Evolutionary conservation across 2,113 vertebrate genomes (phyloP).

Genomic region (Riparia riparia): DNA sequence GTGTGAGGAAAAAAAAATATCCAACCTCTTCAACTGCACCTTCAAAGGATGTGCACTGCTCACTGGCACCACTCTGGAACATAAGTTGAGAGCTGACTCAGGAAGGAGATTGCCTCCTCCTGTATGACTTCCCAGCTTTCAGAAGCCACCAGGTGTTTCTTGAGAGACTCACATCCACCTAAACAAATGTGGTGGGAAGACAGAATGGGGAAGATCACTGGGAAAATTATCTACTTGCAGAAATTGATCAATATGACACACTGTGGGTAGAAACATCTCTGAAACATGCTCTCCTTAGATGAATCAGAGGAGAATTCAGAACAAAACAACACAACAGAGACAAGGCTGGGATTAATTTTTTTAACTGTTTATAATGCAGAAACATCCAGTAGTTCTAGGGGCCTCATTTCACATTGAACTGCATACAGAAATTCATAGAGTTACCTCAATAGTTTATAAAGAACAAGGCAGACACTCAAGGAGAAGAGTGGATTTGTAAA

Average conservation of each 20-base stretch:
- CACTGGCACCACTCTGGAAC: neutral
- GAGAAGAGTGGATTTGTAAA: neutral
- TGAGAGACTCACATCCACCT: neutral
- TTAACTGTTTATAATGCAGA: neutral
- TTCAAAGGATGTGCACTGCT: neutral
- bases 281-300: neutral
- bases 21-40: neutral
- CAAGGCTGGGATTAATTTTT: neutral
- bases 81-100: neutral
- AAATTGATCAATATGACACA: neutral
- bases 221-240: neutral
- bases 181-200: neutral
- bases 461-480: neutral
- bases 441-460: neutral
- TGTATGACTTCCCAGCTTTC: neutral
- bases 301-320: slow-evolving; percentile 8
- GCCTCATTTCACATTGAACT: neutral
- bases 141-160: neutral
- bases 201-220: neutral
- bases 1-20: accelerated
- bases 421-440: neutral
- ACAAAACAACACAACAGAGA: neutral
- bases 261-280: neutral
- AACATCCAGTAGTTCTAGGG: neutral
- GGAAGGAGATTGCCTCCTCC: neutral